These are phyloP conservation scores for Pampus argenteus DNA, from an alignment of 2,797 vertebrate species.

Conservation along the genomic window DNA sequence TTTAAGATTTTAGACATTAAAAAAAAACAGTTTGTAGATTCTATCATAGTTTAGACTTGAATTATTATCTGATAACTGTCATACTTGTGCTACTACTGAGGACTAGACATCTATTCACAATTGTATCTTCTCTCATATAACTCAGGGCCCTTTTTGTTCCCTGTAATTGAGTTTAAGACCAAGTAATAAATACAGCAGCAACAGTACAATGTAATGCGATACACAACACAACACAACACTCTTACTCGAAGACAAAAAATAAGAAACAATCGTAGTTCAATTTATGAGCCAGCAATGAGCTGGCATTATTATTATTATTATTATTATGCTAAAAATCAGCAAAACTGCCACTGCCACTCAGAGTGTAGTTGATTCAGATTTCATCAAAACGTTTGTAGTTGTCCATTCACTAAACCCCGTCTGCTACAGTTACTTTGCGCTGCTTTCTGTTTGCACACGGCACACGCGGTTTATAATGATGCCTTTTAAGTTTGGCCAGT, in stretches of 20 bases:
- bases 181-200: constrained; percentile 11
- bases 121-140: not conserved
- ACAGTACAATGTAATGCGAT: not conserved
- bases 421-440: not conserved
- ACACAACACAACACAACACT: not conserved
- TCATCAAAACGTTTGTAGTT: not conserved
- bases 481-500: too few relatives aligned
- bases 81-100: not conserved
- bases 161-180: not conserved
- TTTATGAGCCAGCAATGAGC: not conserved
- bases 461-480: not conserved
- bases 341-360: not conserved
- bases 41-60: not conserved
- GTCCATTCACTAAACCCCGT: not conserved
- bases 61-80: not conserved
- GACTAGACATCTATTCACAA: not conserved
- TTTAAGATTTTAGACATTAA: constrained; percentile 5
- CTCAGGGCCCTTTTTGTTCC: not conserved
- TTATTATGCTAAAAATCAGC: constrained; percentile 7
- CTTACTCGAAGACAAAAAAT: not conserved
- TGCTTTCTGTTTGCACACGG: too few relatives aligned
- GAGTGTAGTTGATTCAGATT: not conserved
- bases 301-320: too few relatives aligned
- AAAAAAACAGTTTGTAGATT: not conserved
- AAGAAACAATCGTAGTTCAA: not conserved